phyloP scores from a whole-genome alignment of 2,888 invertebrate genomes.

The Eulithis testata region DNA sequence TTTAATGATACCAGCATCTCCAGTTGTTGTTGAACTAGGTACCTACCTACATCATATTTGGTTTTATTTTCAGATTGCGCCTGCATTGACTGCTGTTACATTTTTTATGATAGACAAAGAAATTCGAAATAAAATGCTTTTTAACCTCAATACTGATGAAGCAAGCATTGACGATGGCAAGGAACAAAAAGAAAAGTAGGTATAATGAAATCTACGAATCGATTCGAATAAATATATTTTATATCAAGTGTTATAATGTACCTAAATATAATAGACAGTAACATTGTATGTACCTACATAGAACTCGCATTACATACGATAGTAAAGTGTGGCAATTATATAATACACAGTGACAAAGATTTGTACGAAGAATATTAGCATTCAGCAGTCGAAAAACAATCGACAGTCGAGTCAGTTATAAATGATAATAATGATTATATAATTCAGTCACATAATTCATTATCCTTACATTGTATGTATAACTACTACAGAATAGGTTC shows the following conservation, averaged over 20 bases:
- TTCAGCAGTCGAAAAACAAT: constrained; percentile 68
- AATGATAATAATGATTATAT: constrained; percentile 57
- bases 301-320: constrained; percentile 68
- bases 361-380: constrained; percentile 77
- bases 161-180: constrained; percentile 30
- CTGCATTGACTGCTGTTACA: constrained; percentile 52
- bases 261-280: constrained; percentile 49
- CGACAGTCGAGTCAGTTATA: too few species aligned
- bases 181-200: constrained; percentile 42
- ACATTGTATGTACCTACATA: constrained; percentile 55
- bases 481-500: constrained; percentile 28
- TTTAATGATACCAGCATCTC: too few species aligned
- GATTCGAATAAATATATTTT: constrained; percentile 43
- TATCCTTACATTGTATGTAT: constrained; percentile 37
- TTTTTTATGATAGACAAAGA: constrained; percentile 54
- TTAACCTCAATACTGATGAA: constrained; percentile 23
- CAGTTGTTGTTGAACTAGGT: too few species aligned
- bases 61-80: constrained; percentile 53
- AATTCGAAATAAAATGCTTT: constrained; percentile 54
- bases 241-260: constrained; percentile 37
- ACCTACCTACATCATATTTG: neutral
- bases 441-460: constrained; percentile 62
- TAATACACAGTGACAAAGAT: constrained; percentile 66
- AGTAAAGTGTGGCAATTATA: constrained; percentile 64
- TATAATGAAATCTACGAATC: constrained; percentile 14